Conservation (phyloP, 1,140 invertebrate genomes). For the Cotesia glomerata region DNA sequence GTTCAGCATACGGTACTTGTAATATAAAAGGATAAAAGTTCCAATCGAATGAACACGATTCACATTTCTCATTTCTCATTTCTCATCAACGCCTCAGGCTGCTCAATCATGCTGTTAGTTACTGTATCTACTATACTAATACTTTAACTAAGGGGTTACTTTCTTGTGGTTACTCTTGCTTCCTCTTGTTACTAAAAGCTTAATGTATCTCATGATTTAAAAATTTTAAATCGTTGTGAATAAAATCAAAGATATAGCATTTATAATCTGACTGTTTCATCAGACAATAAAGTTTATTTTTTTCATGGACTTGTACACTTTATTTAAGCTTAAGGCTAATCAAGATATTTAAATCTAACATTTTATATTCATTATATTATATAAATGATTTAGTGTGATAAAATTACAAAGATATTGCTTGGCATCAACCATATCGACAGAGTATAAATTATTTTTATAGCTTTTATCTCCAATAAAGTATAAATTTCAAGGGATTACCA, state of each 20-base stretch:
- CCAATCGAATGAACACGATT: background rate
- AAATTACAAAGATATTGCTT: too few species aligned
- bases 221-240: too few species aligned
- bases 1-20: background rate
- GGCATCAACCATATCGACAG: too few species aligned
- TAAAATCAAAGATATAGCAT: too few species aligned
- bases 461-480: too few species aligned
- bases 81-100: conserved; percentile 23
- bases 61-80: background rate
- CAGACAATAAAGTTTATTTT: too few species aligned
- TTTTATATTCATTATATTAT: too few species aligned
- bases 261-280: background rate
- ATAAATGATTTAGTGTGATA: too few species aligned
- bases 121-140: conserved; percentile 27
- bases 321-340: background rate
- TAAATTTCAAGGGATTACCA: background rate
- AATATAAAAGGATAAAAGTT: background rate
- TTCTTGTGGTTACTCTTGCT: background rate
- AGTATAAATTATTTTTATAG: too few species aligned
- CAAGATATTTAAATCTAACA: too few species aligned
- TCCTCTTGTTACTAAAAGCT: background rate
- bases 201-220: background rate
- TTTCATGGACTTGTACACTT: background rate
- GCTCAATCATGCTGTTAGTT: conserved; percentile 39
- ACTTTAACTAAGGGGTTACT: conserved; percentile 48